Percentiles rank a stretch among this genome's conserved stretches.
Evolutionary conservation across 2,888 invertebrate genomes (phyloP).

Genomic region (Caenorhabditis afra): DNA sequence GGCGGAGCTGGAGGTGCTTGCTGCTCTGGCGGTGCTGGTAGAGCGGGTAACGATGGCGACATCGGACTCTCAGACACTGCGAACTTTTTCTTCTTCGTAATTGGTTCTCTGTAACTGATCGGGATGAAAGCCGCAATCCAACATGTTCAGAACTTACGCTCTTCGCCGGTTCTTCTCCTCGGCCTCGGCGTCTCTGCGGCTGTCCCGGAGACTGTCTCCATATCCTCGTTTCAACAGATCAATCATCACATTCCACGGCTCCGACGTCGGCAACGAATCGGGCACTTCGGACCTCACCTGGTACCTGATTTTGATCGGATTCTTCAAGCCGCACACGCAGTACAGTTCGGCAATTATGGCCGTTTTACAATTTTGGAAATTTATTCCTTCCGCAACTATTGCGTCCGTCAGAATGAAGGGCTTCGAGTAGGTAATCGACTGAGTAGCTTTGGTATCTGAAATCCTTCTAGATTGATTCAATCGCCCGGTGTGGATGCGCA

Average conservation of each 20-base stretch:
- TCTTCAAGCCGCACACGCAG: constrained; percentile 68
- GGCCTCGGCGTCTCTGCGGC: not conserved
- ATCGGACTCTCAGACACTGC: too few species aligned
- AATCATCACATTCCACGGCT: constrained; percentile 66
- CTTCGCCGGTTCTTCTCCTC: constrained; percentile 14
- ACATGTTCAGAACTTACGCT: not conserved
- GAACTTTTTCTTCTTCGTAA: too few species aligned
- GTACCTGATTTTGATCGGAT: constrained; percentile 62
- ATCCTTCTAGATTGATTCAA: not conserved
- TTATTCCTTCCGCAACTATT: constrained; percentile 62
- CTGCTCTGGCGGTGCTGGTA: too few species aligned
- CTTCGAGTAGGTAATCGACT: constrained; percentile 40
- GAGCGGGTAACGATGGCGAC: too few species aligned
- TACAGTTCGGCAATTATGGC: constrained; percentile 70
- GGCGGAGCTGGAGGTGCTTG: not conserved
- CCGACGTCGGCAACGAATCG: not conserved
- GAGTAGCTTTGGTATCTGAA: constrained; percentile 44
- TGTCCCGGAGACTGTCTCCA: constrained; percentile 55
- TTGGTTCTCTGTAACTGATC: constrained; percentile 11
- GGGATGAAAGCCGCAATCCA: too few species aligned
- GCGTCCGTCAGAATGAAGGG: constrained; percentile 57
- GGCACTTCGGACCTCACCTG: constrained; percentile 18
- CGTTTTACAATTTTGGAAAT: constrained; percentile 52
- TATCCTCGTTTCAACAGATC: constrained; percentile 63
- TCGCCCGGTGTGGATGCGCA: too few species aligned